phyloP scores from a whole-genome alignment of 2,113 vertebrate species.

The Cinclus cinclus region DNA sequence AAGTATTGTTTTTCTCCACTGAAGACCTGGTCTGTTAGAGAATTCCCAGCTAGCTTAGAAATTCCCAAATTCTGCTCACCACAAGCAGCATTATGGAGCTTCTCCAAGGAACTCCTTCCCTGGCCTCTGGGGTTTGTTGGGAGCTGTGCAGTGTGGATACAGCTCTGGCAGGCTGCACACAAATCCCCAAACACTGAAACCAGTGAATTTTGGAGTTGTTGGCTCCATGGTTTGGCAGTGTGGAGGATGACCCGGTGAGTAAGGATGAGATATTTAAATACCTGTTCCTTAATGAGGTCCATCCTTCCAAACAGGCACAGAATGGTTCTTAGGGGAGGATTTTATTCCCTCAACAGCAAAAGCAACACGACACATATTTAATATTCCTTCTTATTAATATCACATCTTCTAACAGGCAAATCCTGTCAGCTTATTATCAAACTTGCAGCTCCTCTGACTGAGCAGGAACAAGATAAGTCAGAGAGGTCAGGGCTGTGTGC shows the following conservation, averaged over 20 bases:
- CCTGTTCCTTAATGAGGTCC: not conserved
- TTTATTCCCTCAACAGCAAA: not conserved
- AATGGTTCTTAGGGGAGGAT: not conserved
- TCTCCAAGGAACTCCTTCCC: not conserved
- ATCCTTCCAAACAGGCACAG: not conserved
- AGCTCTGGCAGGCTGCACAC: not conserved
- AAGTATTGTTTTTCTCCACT: not conserved
- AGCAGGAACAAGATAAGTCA: not conserved
- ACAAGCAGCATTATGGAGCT: accelerated
- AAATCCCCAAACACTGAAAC: not conserved
- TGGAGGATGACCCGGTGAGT: not conserved
- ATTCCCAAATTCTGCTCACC: not conserved
- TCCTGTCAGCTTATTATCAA: not conserved
- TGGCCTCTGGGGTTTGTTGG: not conserved
- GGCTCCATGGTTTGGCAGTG: not conserved
- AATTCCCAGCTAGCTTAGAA: not conserved
- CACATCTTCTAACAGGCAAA: not conserved
- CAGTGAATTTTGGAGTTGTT: not conserved
- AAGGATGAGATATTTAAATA: not conserved
- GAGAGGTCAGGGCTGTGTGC: not conserved
- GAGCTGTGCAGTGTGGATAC: not conserved
- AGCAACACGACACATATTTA: not conserved
- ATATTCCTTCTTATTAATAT: not conserved
- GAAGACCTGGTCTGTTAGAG: not conserved
- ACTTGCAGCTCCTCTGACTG: not conserved